Evolutionary conservation across 2,113 vertebrate genomes (phyloP), one percentile per base, ranked within the genome.

Genomic region (Nothocercus julius): DNA sequence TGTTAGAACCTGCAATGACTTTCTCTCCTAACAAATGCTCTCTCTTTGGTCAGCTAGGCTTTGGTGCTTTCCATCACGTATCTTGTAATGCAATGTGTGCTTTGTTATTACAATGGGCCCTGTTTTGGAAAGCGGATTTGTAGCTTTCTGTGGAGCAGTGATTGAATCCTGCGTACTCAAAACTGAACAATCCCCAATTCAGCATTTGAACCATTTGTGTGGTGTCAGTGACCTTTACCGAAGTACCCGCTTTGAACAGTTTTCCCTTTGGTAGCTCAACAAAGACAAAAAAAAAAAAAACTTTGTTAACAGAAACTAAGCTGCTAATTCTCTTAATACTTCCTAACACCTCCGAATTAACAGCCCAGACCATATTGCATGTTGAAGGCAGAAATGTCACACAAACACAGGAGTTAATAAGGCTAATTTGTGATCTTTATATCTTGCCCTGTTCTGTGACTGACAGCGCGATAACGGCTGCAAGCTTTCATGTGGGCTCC

Each of bases 401-500:
- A 80, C 86, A 83, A 77, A 3, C 69, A 64, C 66, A 54, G 67
- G 86, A 73, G 53, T 94, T 94, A 95, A 97, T 93, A 78, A 89
- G 84, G 87, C 85, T 95, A 97, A 97, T 98, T 98, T 96, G 89
- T 97, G 94, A 96, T 97, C 95, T 96, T 56, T 88, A 11, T 92
- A 73, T 87, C 49, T 82, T 97, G 73, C 80, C 88, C 91, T 81
- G 42, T 92, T 93, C 75, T 32, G 91, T 97, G 97, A 96, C 76
- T 97, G 97, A 97, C 95, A 96, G 95, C 93, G 93, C 91, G 97
- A 97, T 97, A 97, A 97, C 62, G 90, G 93, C 72, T 95, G 96
- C 89, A 96, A 97, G 96, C 94, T 98, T 98, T 98, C 96, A 97
- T 97, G 96, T 97, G 73, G 75, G 93, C 95, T 97, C 89, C 94